Conservation (phyloP, 2,797 vertebrate genomes). For the Sparus aurata region DNA sequence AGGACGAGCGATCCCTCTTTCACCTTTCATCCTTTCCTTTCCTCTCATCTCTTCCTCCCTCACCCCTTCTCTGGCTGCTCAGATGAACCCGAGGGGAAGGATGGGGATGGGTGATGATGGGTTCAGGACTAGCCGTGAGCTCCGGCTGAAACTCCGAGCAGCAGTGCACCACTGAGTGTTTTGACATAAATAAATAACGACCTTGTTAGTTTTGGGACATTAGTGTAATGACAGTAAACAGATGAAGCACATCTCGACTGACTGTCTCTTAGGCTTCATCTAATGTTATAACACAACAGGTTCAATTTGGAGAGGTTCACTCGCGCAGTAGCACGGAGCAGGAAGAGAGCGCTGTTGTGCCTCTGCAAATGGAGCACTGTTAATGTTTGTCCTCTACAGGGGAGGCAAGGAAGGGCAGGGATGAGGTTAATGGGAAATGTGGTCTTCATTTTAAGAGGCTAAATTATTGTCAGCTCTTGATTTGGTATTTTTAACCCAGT, state of each 20-base stretch:
- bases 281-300: conserved; percentile 2
- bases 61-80: not conserved
- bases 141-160: not conserved
- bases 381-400: not conserved
- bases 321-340: not conserved
- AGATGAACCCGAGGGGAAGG: conserved; percentile 4
- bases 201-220: conserved; percentile 25
- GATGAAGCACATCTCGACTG: conserved; percentile 16
- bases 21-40: conserved; percentile 1
- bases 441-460: not conserved
- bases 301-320: not conserved
- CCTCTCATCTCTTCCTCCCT: not conserved
- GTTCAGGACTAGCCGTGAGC: conserved; percentile 19
- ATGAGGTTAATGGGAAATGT: not conserved
- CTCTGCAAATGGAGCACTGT: not conserved
- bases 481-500: not conserved
- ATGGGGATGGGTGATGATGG: not conserved
- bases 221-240: conserved; percentile 34
- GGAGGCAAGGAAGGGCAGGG: not conserved
- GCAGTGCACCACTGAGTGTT: not conserved
- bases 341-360: not conserved
- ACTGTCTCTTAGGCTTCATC: not conserved
- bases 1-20: conserved; percentile 2
- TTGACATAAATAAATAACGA: conserved; percentile 32
- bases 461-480: not conserved